A percentile compares a stretch with the other conserved stretches of the same genome.
Evolutionary conservation across 2,888 invertebrate species (phyloP).

Genomic region (Blera fallax): DNA sequence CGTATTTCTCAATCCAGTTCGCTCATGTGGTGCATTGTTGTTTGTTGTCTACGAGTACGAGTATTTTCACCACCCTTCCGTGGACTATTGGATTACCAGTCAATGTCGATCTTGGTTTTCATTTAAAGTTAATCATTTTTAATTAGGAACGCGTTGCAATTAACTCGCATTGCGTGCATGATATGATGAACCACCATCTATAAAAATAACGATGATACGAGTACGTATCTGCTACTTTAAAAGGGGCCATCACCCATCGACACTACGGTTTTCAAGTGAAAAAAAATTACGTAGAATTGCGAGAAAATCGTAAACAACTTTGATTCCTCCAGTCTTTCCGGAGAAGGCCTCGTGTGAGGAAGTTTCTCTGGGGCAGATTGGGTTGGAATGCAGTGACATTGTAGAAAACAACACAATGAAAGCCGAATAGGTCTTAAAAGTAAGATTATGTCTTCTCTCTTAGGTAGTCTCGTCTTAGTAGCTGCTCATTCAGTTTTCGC

Average conservation of each 20-base stretch:
- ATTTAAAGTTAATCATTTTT: slow-evolving; percentile 55
- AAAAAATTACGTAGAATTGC: background rate
- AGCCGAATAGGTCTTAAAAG: no score
- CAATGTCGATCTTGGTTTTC: slow-evolving; percentile 27
- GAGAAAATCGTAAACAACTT: background rate
- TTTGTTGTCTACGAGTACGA: no score
- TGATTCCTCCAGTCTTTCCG: background rate
- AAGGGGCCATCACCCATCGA: background rate
- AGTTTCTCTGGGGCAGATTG: no score
- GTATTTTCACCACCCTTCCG: slow-evolving; percentile 31
- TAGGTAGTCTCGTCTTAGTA: no score
- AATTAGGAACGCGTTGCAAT: slow-evolving; percentile 50
- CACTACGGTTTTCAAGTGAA: background rate
- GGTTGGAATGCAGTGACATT: no score
- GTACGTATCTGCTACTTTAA: background rate
- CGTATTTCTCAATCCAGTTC: slow-evolving; percentile 37
- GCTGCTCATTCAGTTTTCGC: no score
- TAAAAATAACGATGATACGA: background rate
- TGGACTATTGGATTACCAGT: slow-evolving; percentile 34
- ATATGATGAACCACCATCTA: slow-evolving; percentile 2
- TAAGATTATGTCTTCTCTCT: no score
- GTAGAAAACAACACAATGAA: no score
- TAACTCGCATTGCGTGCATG: slow-evolving; percentile 24
- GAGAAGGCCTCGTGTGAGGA: no score
- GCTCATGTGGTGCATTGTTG: background rate